These are phyloP conservation scores for Dermatophagoides farinae DNA, from an alignment of 1,140 invertebrate species.

Conservation along the genomic window DNA sequence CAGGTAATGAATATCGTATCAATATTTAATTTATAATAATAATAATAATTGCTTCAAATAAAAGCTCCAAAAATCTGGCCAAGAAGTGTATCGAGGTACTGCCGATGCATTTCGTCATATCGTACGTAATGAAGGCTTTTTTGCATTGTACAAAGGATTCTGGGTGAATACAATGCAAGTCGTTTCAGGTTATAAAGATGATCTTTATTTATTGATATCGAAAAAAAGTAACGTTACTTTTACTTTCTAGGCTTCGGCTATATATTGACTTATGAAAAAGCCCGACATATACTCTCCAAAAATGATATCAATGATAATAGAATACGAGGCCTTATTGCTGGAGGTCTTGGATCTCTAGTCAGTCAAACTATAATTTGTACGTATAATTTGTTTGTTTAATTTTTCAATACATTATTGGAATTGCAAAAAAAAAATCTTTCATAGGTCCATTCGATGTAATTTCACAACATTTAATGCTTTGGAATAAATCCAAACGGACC, in stretches of 20 bases:
- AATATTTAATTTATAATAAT: neutral
- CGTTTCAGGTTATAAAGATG: slow-evolving; percentile 41
- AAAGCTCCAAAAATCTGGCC: slow-evolving; percentile 14
- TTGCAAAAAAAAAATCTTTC: neutral
- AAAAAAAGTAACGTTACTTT: neutral
- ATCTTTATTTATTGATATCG: neutral
- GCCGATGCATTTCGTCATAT: slow-evolving; percentile 80
- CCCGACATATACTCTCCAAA: slow-evolving; percentile 52
- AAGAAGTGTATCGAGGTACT: slow-evolving; percentile 48
- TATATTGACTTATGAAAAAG: slow-evolving; percentile 83
- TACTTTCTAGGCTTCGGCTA: slow-evolving; percentile 44
- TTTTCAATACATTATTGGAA: neutral
- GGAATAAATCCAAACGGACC: slow-evolving; percentile 32
- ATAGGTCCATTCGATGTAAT: slow-evolving; percentile 67
- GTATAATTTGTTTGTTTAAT: neutral
- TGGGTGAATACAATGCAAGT: slow-evolving; percentile 43
- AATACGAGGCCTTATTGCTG: slow-evolving; percentile 45
- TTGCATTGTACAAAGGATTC: slow-evolving; percentile 81
- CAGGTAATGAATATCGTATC: slow-evolving; percentile 33
- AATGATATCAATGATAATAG: slow-evolving; percentile 37
- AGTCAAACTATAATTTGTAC: slow-evolving; percentile 54
- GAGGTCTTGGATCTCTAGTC: slow-evolving; percentile 51
- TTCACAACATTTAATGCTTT: slow-evolving; percentile 87
- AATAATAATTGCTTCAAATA: neutral
- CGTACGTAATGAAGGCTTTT: slow-evolving; percentile 57